Conservation (phyloP, 2,113 vertebrate genomes). For the Varanus salvator region DNA sequence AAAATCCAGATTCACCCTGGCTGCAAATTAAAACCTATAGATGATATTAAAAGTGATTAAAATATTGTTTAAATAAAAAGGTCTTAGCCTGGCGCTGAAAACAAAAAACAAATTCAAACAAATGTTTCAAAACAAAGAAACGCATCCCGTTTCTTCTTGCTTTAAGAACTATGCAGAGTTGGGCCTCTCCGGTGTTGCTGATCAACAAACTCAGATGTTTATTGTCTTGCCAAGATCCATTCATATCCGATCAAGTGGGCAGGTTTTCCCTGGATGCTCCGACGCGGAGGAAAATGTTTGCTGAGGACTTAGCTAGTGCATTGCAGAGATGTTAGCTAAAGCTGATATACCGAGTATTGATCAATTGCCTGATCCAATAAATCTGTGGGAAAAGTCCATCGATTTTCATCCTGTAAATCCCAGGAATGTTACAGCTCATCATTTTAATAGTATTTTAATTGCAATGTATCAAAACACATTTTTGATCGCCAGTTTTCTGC, state of each 20-base stretch:
- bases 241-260: not conserved
- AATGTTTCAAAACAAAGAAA: too few relatives aligned
- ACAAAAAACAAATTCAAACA: too few relatives aligned
- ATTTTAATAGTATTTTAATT: not conserved
- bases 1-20: too few relatives aligned
- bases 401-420: conserved; percentile 4
- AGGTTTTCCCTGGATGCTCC: not conserved
- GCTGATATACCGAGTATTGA: not conserved
- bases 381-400: not conserved
- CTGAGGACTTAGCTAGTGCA: not conserved
- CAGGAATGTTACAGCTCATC: not conserved
- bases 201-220: not conserved
- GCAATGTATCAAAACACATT: not conserved
- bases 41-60: too few relatives aligned
- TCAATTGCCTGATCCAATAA: not conserved
- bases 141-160: too few relatives aligned
- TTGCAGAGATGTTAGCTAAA: not conserved
- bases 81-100: too few relatives aligned
- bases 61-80: too few relatives aligned
- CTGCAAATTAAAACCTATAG: too few relatives aligned
- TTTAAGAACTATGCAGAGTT: too few relatives aligned
- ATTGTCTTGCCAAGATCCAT: not conserved
- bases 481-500: not conserved
- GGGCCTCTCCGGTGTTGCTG: not conserved
- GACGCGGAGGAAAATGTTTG: not conserved